phyloP scores from a whole-genome alignment of 2,888 invertebrate species.

The Oscheius sp. region DNA sequence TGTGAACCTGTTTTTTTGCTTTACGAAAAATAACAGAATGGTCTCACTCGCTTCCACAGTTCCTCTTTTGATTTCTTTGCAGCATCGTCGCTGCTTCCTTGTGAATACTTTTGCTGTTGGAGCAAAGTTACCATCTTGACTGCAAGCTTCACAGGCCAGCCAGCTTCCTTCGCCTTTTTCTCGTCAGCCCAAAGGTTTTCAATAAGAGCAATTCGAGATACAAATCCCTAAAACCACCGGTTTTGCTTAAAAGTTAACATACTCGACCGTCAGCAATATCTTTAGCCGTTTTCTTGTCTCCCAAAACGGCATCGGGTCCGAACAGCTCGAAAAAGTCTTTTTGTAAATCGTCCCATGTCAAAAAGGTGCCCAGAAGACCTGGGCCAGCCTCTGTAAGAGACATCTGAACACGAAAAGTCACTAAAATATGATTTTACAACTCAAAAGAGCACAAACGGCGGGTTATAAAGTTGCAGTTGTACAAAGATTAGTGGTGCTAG shows the following conservation, averaged over 20 bases:
- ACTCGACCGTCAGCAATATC: conserved; percentile 29
- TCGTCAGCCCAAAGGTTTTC: conserved; percentile 20
- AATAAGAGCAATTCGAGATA: conserved; percentile 18
- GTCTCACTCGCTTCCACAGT: neutral
- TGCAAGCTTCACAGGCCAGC: conserved; percentile 16
- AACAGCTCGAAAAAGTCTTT: conserved; percentile 18
- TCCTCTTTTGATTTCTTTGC: too few species aligned
- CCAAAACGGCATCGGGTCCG: conserved; percentile 15
- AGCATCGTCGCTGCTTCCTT: too few species aligned
- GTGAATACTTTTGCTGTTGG: conserved; percentile 12
- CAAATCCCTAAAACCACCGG: conserved; percentile 19
- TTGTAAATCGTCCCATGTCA: conserved; percentile 28
- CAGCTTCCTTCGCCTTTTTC: neutral
- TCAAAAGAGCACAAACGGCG: too few species aligned
- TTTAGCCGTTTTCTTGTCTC: neutral
- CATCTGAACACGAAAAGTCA: neutral
- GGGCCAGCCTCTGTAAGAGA: conserved; percentile 3
- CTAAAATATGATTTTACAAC: too few species aligned
- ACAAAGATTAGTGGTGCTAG: too few species aligned
- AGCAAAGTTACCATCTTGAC: conserved; percentile 32
- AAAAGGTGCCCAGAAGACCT: conserved; percentile 23
- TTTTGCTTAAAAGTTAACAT: neutral
- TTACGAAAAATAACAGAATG: neutral
- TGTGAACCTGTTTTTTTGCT: conserved; percentile 4
- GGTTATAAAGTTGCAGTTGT: too few species aligned